phyloP scores from a whole-genome alignment of 2,113 vertebrate genomes.

The Anarhynchus alexandrinus region DNA sequence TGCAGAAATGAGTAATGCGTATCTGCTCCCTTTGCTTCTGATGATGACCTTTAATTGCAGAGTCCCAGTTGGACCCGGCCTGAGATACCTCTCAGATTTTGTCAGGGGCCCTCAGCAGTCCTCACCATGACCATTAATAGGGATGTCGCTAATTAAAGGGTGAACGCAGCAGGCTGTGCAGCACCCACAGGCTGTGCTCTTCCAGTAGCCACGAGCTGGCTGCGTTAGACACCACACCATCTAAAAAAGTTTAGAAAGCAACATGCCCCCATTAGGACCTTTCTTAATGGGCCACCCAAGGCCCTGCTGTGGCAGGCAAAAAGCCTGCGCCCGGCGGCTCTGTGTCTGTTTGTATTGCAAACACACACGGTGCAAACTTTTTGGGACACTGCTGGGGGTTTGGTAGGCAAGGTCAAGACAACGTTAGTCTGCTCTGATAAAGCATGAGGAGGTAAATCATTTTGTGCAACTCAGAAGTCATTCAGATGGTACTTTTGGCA shows the following conservation, averaged over 20 bases:
- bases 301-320: neutral
- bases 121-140: neutral
- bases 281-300: neutral
- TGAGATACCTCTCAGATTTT: neutral
- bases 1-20: neutral
- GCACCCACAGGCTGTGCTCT: neutral
- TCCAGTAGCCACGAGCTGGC: neutral
- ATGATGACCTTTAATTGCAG: neutral
- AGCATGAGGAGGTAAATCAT: slow-evolving; percentile 39
- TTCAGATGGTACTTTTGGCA: slow-evolving; percentile 65
- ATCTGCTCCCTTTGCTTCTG: neutral
- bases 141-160: neutral
- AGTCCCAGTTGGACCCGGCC: neutral
- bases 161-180: neutral
- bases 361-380: neutral
- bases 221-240: neutral
- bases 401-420: slow-evolving; percentile 10
- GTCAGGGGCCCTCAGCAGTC: neutral
- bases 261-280: neutral
- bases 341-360: neutral
- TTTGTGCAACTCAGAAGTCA: slow-evolving; percentile 50
- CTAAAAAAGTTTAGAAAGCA: neutral
- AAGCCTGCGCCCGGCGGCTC: neutral
- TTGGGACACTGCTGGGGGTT: neutral
- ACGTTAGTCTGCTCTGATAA: neutral